Evolutionary conservation across 1,140 invertebrate genomes (phyloP).

Genomic region (Rhyzopertha dominica): DNA sequence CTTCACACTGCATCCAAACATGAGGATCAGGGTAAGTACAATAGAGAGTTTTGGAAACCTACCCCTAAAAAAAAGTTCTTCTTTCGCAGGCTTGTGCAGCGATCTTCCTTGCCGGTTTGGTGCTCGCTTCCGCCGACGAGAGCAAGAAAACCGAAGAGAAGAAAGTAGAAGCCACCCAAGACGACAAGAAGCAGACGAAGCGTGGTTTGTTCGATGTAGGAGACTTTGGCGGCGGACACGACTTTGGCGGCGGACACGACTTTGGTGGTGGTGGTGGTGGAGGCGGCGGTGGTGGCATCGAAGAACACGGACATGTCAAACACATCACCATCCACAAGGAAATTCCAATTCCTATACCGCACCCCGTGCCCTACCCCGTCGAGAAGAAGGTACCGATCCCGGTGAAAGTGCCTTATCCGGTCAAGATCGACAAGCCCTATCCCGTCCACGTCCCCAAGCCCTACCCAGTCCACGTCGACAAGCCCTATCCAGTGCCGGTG

Average conservation of each 20-base stretch:
- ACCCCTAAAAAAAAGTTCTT: slow-evolving; percentile 5
- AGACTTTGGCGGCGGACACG: slow-evolving; percentile 12
- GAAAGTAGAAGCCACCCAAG: too few species aligned
- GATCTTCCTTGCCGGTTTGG: slow-evolving; percentile 27
- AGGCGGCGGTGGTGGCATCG: slow-evolving; percentile 13
- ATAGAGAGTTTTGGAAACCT: background rate
- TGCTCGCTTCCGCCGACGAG: slow-evolving; percentile 23
- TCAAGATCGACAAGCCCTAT: slow-evolving; percentile 37
- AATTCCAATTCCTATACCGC: slow-evolving; percentile 29
- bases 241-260: slow-evolving; percentile 10
- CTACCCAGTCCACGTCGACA: slow-evolving; percentile 51
- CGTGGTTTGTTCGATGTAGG: slow-evolving; percentile 14
- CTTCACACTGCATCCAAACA: too few species aligned
- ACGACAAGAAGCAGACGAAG: slow-evolving; percentile 10
- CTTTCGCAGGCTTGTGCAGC: slow-evolving; percentile 30
- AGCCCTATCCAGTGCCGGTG: slow-evolving; percentile 40
- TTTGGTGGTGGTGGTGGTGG: background rate
- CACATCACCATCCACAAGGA: slow-evolving; percentile 35
- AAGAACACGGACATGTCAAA: slow-evolving; percentile 21
- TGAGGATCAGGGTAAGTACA: slow-evolving; percentile 29
- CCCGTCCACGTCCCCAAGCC: slow-evolving; percentile 51
- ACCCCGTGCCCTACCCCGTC: slow-evolving; percentile 33
- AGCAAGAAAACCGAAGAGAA: slow-evolving; percentile 32
- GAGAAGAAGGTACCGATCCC: slow-evolving; percentile 33
- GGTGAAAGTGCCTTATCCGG: slow-evolving; percentile 41